Evolutionary conservation across 2,888 invertebrate genomes (phyloP), one percentile per base, ranked within the genome.

Genomic region (Drosophila paucipuncta): DNA sequence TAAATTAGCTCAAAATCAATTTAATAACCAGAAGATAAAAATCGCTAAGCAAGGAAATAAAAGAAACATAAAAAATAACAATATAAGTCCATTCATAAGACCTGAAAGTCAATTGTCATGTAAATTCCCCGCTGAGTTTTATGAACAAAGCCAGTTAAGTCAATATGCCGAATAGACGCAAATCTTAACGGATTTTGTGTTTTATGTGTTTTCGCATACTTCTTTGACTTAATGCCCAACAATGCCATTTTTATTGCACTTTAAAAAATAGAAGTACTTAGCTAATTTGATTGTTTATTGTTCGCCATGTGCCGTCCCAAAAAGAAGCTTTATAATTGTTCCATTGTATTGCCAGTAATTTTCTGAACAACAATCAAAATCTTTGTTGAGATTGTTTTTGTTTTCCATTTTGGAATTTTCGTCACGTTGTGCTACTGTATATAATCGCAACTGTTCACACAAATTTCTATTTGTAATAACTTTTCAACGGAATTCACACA

Each of bases 261-360:
- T 76, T 71, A 71, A 58, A 61, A 57, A 41, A 73, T 58, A 49
- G 41, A 72, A 63, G 67, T 82, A 70, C 73, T 86, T 79, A 76
- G 73, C 78, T 86, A 80, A 86, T 80, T 80, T 69, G 55, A 47
- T 60, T 65, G 52, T 80, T 82, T 82, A 73, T 80, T 74, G 68
- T 54, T 64, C 59, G 64, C 60, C 58, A 61, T 73, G 59, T 64
- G 65, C 28, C 43, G 43, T 47, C 37, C 43, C 49, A 41, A 54
- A 30, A 58, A 33, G 28, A 18, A n/a, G 37, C 39, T 13, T 33
- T 59, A 47, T 53, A 66, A 67, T 63, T 60, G 54, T 53, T 77
- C 33, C 53, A 68, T 73, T 73, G 58, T 64, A 43, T 55, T 18
- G 11, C 30, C 22, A 41, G n/a, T 2, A 13, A 16, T 41, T 54